Base-by-base conservation (phyloP, 2,113 vertebrate species). In the Indicator maculatus region DNA sequence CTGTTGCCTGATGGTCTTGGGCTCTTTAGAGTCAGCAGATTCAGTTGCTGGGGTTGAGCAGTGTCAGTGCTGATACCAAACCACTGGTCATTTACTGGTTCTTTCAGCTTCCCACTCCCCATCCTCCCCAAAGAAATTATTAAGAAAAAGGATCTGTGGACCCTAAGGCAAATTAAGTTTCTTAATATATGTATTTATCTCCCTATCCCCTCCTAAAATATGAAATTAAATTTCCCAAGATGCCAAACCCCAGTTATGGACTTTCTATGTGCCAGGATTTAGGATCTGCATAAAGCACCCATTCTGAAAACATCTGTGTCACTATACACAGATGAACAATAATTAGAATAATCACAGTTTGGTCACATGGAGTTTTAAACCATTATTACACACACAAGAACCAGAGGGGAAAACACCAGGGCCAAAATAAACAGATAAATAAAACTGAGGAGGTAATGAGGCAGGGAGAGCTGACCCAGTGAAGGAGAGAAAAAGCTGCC, bases 371-470 rank as follows among this genome's bases (percentile, higher is more conserved):
- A 83, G n/a, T n/a, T 82, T 31, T 82, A 45, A 78, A 30, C 16
- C n/a, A 41, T 82, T 82, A 78, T 53, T 89, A 69, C 30, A 59
- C 23, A 36, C 59, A 59, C 31, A 64, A 73, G 47, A 85, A 80
- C 44, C 80, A 82, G 85, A 81, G 65, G 53, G 53, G 47, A 52
- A 76, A 77, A 72, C 50, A 88, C 4, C 36, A 9, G 53, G 60
- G 71, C 71, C 93, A 92, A 92, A 69, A 82, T 69, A 83, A 83
- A 86, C n/a, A 78, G 44, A 92, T 92, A 89, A 94, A 92, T 89
- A 92, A 82, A 74, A 86, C 59, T 30, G 38, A 4, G 50, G 44
- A 86, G 18, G 41, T 89, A 89, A 82, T 70, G 53, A 91, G 33
- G 33, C 64, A 66, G 31, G 67, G 64, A 88, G 91, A 88, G 27